These are phyloP conservation scores for Erpetoichthys calabaricus DNA, from an alignment of 2,797 vertebrate species.

Conservation along the genomic window DNA sequence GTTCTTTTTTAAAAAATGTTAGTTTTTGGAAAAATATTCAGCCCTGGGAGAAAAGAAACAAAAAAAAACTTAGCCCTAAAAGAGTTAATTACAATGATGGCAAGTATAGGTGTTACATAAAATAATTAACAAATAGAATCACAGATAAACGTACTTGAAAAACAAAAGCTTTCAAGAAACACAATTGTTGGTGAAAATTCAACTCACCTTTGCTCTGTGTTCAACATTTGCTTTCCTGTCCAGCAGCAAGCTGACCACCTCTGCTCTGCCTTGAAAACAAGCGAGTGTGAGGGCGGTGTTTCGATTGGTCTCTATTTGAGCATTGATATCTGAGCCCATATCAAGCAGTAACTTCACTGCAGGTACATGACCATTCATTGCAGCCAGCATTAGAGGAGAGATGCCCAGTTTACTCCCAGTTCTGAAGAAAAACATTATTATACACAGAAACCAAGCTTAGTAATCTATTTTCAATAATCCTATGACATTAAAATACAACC, in stretches of 20 bases:
- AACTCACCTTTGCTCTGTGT: slow-evolving; percentile 85
- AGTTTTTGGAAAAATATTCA: too few relatives aligned
- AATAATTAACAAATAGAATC: too few relatives aligned
- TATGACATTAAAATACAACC: too few relatives aligned
- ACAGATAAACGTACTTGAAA: neutral
- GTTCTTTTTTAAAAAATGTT: too few relatives aligned
- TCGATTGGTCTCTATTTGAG: slow-evolving; percentile 96
- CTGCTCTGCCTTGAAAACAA: slow-evolving; percentile 93
- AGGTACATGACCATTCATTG: slow-evolving; percentile 95
- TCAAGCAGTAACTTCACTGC: slow-evolving; percentile 92
- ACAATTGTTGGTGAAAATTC: neutral
- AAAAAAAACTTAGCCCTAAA: too few relatives aligned
- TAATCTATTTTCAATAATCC: too few relatives aligned
- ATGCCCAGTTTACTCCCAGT: slow-evolving; percentile 96
- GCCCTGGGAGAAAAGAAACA: too few relatives aligned
- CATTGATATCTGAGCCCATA: slow-evolving; percentile 97
- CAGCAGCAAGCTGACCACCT: slow-evolving; percentile 90
- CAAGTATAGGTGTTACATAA: too few relatives aligned
- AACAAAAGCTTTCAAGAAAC: neutral
- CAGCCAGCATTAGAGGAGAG: slow-evolving; percentile 94
- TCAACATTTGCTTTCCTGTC: slow-evolving; percentile 97
- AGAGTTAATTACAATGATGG: too few relatives aligned
- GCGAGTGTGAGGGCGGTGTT: slow-evolving; percentile 93
- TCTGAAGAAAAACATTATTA: slow-evolving; percentile 41
- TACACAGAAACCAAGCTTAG: too few relatives aligned